Base-by-base conservation (phyloP, 2,113 vertebrate species). In the Bujurquina vittata region DNA sequence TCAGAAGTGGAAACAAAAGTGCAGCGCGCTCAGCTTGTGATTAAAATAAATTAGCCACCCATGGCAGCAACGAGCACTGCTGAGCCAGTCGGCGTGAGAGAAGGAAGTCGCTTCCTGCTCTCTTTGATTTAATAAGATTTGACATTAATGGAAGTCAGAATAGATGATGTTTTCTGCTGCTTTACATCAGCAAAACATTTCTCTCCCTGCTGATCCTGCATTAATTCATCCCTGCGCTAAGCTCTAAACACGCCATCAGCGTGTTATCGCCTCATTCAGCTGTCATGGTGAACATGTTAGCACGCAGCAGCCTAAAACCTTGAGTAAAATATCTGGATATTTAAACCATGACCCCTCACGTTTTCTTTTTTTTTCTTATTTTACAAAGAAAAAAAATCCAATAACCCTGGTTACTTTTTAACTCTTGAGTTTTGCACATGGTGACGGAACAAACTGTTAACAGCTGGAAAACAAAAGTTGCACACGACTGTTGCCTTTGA, bases 141-240 rank as follows among this genome's bases (percentile, higher is more conserved):
- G 46, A 78, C 1, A 2, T 61, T 22, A 61, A 61, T 56, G 33
- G 62, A 57, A 72, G 67, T 72, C 26, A 31, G 46, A 72, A 72
- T 72, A 72, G 54, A 72, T 54, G 33, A 33, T 0, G 46, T 1
- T 72, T 72, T 56, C 6, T 18, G 46, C 46, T 54, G 26, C 46
- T 72, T n/a, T 72, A 72, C 17, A 72, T 72, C 67, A 72, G 67
- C 46, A 26, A 72, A 20, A 33, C 10, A n/a, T 54, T 72, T 54
- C 20, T n/a, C 49, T n/a, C 54, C 46, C 67, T 72, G 46, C 46
- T n/a, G 52, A 72, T 72, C 67, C 10, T 1, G 10, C 65, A 8
- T 52, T 31, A 52, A 54, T 72, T 72, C 67, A 72, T 54, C 54
- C 67, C 0, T 5, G 31, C 15, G 7, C 46, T 54, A 20, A 31